Conservation (phyloP, 2,113 vertebrate genomes). For the Fulica atra region DNA sequence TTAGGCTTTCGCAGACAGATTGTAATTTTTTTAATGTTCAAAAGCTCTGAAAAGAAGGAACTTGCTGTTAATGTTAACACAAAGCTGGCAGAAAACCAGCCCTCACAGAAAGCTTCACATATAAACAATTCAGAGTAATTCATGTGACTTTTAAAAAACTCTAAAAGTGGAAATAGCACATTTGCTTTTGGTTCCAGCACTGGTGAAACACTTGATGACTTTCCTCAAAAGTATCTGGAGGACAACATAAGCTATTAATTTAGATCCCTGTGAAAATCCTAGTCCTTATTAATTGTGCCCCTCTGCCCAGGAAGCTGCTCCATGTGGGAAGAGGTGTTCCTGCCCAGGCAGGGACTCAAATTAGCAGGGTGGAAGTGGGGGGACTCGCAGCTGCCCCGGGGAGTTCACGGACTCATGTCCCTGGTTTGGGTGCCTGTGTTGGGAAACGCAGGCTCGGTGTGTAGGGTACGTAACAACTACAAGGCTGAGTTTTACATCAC, state of each 20-base stretch:
- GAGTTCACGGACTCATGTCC: background rate
- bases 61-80: slow-evolving; percentile 66
- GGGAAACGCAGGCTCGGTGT: background rate
- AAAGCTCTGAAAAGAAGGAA: slow-evolving; percentile 63
- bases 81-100: slow-evolving; percentile 63
- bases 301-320: background rate
- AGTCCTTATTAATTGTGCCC: background rate
- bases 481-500: background rate
- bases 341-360: background rate
- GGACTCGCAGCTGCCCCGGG: background rate
- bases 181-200: slow-evolving; percentile 31
- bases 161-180: slow-evolving; percentile 44
- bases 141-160: slow-evolving; percentile 33
- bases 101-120: slow-evolving; percentile 44
- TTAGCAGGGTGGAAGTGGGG: background rate
- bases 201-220: slow-evolving; percentile 7
- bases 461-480: background rate
- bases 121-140: slow-evolving; percentile 59
- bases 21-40: slow-evolving; percentile 61
- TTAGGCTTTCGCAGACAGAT: slow-evolving; percentile 59
- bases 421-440: rapidly evolving
- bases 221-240: slow-evolving; percentile 22
- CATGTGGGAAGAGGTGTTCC: background rate
- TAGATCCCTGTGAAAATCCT: background rate
- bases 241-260: background rate